Evolutionary conservation across 2,797 vertebrate genomes (phyloP), one percentile per base, ranked within the genome.

Genomic region (Uromys caudimaculatus): DNA sequence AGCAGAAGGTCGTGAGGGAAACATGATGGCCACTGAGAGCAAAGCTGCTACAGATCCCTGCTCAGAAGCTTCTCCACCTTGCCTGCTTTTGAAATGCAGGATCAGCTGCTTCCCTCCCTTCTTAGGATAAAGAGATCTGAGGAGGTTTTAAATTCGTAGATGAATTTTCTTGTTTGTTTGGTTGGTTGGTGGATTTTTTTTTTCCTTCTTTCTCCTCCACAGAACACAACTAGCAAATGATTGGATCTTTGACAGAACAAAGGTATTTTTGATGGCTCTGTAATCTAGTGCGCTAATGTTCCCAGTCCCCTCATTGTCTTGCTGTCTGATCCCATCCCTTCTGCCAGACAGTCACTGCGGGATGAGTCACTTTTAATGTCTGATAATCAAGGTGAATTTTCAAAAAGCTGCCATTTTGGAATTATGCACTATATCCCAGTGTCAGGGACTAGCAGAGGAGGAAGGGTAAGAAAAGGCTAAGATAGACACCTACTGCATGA

Each of bases 371-470:
- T 98, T 97, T 97, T 98, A 96, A 97, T 99, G 99, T 99, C 99
- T 99, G 99, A 99, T 99, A 99, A 99, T 99, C 99, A 99, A 99
- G 99, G 99, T 99, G 99, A 99, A 99, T 99, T 99, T 99, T 99
- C 99, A 99, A 99, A 99, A 99, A 99, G 99, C 99, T 99, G 99
- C 99, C 99, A 99, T 99, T 99, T 99, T 99, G 99, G 99, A 99
- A 99, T 99, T 99, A 99, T 99, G 99, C 98, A 98, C 99, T 99
- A 98, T 99, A 99, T 99, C 99, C 91, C 89, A 6, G 88, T 92
- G 92, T 94, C 99, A 98, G 95, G 73, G 92, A 71, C 19, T 0
- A 47, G 89, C 91, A 69, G 87, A 84, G 94, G 91, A 93, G 86
- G 64, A 54, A 95, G 62, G 98, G 98, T 98, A 98, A 99, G 99